A percentile compares a stretch with the other conserved stretches of the same genome.
These are phyloP conservation scores for Bradypodion ventrale DNA, from an alignment of 2,797 vertebrate genomes.

Conservation along the genomic window DNA sequence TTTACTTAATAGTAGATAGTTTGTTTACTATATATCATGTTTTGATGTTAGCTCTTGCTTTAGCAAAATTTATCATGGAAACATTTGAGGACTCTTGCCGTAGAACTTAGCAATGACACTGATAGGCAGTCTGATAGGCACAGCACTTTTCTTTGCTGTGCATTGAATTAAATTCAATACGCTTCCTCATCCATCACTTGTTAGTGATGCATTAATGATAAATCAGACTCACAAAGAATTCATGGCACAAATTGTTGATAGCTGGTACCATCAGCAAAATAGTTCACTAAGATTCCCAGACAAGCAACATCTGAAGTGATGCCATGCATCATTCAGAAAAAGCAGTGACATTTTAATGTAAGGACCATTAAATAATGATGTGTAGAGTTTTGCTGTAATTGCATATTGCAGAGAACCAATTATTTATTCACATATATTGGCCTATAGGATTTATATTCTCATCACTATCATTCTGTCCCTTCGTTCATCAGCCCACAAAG, in stretches of 20 bases:
- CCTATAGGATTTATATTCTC: neutral
- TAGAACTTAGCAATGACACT: neutral
- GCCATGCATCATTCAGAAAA: constrained; percentile 22
- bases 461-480: neutral
- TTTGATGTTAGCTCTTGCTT: neutral
- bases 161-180: neutral
- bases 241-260: constrained; percentile 8
- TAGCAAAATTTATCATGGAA: neutral
- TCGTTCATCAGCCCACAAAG: no score
- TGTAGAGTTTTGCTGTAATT: constrained; percentile 20
- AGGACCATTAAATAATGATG: constrained; percentile 5
- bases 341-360: constrained; percentile 3
- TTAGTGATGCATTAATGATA: constrained; percentile 29
- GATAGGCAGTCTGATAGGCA: neutral
- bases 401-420: constrained; percentile 15
- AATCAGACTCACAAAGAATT: constrained; percentile 5
- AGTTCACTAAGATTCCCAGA: constrained; percentile 11
- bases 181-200: constrained; percentile 21
- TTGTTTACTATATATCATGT: neutral
- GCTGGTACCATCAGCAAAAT: constrained; percentile 10
- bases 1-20: no score
- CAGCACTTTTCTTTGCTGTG: neutral
- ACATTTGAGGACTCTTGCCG: neutral
- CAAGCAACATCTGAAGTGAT: neutral
- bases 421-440: constrained; percentile 18